Evolutionary conservation across 2,113 vertebrate species (phyloP).

Genomic region (Myrmecophaga tridactyla): DNA sequence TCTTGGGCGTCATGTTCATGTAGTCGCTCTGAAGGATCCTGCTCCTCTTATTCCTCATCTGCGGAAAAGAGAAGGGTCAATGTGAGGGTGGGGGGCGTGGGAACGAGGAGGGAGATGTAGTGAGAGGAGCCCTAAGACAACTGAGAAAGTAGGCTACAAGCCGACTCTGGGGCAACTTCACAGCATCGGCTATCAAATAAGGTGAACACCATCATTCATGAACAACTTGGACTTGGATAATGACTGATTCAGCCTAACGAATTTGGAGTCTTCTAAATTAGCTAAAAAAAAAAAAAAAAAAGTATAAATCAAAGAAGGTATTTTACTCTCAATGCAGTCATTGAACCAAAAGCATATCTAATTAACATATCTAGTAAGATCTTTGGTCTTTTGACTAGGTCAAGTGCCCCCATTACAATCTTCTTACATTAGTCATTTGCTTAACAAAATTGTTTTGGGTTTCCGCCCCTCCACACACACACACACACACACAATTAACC

Average conservation of each 20-base stretch:
- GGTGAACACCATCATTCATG: neutral
- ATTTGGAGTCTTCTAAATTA: neutral
- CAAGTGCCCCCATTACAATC: neutral
- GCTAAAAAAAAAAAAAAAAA: slow-evolving; percentile 55
- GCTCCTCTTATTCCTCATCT: slow-evolving; percentile 80
- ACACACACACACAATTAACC: slow-evolving; percentile 7
- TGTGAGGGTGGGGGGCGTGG: neutral
- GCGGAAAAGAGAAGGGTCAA: neutral
- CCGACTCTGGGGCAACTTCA: neutral
- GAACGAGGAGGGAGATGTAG: neutral
- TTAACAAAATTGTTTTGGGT: neutral
- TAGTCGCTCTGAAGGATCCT: slow-evolving; percentile 84
- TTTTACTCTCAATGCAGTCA: neutral
- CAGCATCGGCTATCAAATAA: neutral
- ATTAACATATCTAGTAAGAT: slow-evolving; percentile 4
- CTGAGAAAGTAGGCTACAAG: neutral
- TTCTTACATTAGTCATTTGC: slow-evolving; percentile 20
- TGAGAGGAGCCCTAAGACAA: slow-evolving; percentile 38
- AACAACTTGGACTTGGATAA: neutral
- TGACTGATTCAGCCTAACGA: neutral
- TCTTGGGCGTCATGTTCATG: slow-evolving; percentile 85
- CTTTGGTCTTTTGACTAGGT: neutral
- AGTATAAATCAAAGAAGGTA: neutral
- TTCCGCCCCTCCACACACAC: too few species aligned
- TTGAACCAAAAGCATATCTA: slow-evolving; percentile 18